Evolutionary conservation across 2,888 invertebrate species (phyloP).

Genomic region (Cryptocephalus moraei): DNA sequence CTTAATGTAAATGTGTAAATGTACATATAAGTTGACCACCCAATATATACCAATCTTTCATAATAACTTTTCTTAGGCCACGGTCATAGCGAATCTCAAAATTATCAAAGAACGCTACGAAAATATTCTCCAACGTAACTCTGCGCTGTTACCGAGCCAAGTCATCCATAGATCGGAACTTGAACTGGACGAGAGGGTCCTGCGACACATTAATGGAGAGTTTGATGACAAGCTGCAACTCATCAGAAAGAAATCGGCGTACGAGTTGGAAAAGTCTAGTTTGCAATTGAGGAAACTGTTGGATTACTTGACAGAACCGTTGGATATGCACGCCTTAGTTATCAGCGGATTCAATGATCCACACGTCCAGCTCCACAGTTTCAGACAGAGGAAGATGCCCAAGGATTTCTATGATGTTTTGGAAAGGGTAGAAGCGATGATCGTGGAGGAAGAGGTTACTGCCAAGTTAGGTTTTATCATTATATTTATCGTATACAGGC

Average conservation of each 20-base stretch:
- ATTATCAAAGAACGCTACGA: constrained; percentile 42
- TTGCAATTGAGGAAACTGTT: constrained; percentile 37
- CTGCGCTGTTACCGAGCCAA: constrained; percentile 49
- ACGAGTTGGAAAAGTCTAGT: constrained; percentile 59
- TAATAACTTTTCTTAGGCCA: too few species aligned
- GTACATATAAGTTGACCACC: too few species aligned
- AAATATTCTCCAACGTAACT: constrained; percentile 38
- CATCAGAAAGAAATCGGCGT: constrained; percentile 55
- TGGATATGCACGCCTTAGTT: constrained; percentile 54
- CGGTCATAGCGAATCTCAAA: constrained; percentile 38
- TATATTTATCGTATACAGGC: too few species aligned
- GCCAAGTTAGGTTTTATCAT: constrained; percentile 39
- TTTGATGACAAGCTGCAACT: constrained; percentile 51
- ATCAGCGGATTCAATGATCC: constrained; percentile 47
- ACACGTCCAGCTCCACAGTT: constrained; percentile 40
- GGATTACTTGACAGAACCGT: constrained; percentile 51
- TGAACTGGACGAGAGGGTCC: constrained; percentile 57
- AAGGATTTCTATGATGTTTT: constrained; percentile 47
- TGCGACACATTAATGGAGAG: constrained; percentile 48
- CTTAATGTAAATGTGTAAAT: too few species aligned
- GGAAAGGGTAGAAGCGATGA: constrained; percentile 46
- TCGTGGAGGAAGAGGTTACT: constrained; percentile 46
- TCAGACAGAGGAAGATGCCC: constrained; percentile 54
- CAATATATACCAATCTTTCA: too few species aligned
- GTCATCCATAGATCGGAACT: constrained; percentile 48